Evolutionary conservation across 2,888 invertebrate species (phyloP), one percentile per base, ranked within the genome.

Genomic region (Meiosimyza decipiens): DNA sequence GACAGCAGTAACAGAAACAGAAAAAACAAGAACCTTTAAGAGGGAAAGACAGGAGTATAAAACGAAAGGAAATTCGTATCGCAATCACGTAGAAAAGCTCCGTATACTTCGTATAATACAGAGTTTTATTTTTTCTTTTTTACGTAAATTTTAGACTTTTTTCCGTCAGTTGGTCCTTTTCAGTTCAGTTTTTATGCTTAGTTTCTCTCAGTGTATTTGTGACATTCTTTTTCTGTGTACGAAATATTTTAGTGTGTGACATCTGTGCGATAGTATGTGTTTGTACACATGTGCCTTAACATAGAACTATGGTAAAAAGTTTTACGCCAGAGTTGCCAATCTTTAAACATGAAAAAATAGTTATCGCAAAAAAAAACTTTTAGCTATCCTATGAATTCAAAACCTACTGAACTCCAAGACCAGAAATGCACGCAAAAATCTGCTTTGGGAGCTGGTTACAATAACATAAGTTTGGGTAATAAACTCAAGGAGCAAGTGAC

Each of bases 71-170:
- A 28, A 40, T 52, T 66, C 54, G 16, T 54, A 66, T 55, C 66
- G 54, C 66, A 66, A 66, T 66, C 66, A 66, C 66, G 66, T 66
- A 22, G 54, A 12, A 28, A 33, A 66, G 54, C 40, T 33, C 66
- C 5, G 13, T 47, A 18, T 16, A 40, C 47, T 40, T 6, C 62
- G 62, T 40, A 33, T 33, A n/a, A 33, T n/a, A 6, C 47, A 12
- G 47, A 63, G 63, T 63, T 63, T 63, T 18, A 40, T 62, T 47
- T 62, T 47, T 47, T 18, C 16, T 47, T 4, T n/a, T 62, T 12
- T 49, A 9, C 33, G 4, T 11, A 40, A 6, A 40, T 9, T 6
- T 40, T 40, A 40, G 9, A 22, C 4, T 40, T 9, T 40, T 28
- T 59, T 11, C 47, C 63, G 13, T 16, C 11, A 15, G 16, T 47